Evolutionary conservation across 1,140 invertebrate species (phyloP), one percentile per base, ranked within the genome.

Genomic region (Zaprionus africanus): DNA sequence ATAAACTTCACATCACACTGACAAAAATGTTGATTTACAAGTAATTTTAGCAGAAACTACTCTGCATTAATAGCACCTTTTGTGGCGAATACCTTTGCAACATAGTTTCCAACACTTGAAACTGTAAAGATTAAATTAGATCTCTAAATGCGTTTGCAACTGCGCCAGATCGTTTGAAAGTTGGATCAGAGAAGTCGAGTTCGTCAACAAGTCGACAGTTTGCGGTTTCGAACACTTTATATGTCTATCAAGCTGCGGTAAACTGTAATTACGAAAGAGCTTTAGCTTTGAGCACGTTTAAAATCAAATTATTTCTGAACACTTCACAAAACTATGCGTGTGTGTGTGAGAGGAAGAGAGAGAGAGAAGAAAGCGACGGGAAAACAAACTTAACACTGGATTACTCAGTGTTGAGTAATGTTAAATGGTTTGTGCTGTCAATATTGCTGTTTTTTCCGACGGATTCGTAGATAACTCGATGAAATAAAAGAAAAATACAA

Each of bases 71-170:
- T 38, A 38, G n/a, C n/a, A 46, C n/a, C 7, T 46, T 46, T 46
- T 41, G 38, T n/a, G 41, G 41, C 41, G 7, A 46, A 46, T 46
- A 46, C n/a, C n/a, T 46, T 46, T 46, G 41, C n/a, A 46, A 46
- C n/a, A 46, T 3, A 46, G 41, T 43, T 43, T 43, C 38, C 15
- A 43, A n/a, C 38, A 43, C 38, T n/a, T n/a, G n/a, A n/a, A 6
- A 7, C 15, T n/a, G 17, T n/a, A n/a, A 43, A 41, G n/a, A 43
- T 43, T 43, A 17, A 46, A 46, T 46, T 46, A 46, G n/a, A 46
- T 46, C 41, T 46, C n/a, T 46, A 46, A 46, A 46, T 46, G 41
- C 41, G 41, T 17, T 46, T n/a, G 41, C 41, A 46, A 43, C 41
- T 17, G 41, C 41, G 41, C 9, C 6, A 46, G n/a, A 46, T 46